Conservation (phyloP, 2,888 invertebrate species). For the Spialia ferax region DNA sequence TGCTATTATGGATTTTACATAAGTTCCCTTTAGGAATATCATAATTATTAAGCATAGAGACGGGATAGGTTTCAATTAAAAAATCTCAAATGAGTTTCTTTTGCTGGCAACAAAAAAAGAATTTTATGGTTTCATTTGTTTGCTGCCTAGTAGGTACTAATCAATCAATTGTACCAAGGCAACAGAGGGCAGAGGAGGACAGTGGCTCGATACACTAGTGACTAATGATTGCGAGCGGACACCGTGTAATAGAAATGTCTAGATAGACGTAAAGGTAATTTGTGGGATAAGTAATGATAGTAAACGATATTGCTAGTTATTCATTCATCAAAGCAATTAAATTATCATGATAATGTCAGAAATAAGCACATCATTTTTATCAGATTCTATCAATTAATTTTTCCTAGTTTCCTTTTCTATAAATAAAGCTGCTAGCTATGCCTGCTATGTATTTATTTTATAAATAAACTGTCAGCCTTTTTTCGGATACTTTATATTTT, state of each 20-base stretch:
- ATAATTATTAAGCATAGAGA: no score
- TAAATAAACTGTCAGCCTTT: no score
- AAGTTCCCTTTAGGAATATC: no score
- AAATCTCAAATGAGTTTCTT: neutral
- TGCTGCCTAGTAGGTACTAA: neutral
- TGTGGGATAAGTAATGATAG: neutral
- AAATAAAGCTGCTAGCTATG: no score
- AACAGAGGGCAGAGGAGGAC: neutral
- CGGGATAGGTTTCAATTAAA: neutral
- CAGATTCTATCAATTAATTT: no score
- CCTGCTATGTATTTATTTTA: no score
- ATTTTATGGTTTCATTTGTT: no score
- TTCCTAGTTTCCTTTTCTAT: no score
- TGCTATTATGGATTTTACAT: no score
- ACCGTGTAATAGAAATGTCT: constrained; percentile 15
- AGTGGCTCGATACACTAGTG: constrained; percentile 1
- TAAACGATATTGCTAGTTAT: neutral
- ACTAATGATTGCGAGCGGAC: constrained; percentile 14
- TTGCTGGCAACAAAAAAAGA: no score
- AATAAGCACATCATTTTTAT: no score
- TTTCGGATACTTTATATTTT: no score
- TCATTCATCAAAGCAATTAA: neutral
- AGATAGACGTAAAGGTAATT: neutral
- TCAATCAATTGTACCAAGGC: constrained; percentile 14
- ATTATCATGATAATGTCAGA: neutral